A percentile compares a stretch with the other conserved stretches of the same genome.
Conservation (phyloP, 2,888 invertebrate genomes). For the Epistrophe grossulariae region DNA sequence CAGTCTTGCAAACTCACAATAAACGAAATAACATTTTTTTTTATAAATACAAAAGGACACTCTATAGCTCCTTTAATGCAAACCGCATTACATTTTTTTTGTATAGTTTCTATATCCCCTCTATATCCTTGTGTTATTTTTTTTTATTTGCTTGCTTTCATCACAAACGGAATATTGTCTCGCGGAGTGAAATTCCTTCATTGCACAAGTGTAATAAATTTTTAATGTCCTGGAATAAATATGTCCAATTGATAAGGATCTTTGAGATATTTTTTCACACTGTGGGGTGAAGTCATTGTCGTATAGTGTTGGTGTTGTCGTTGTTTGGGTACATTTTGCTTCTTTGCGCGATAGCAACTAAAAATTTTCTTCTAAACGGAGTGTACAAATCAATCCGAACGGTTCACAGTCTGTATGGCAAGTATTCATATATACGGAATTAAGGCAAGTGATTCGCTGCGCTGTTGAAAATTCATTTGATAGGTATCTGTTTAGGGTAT, state of each 20-base stretch:
- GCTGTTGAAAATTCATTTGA: no score
- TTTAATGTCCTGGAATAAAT: slow-evolving; percentile 75
- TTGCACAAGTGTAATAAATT: slow-evolving; percentile 73
- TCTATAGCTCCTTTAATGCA: neutral
- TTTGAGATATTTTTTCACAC: slow-evolving; percentile 65
- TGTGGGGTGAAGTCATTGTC: slow-evolving; percentile 60
- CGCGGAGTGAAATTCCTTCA: slow-evolving; percentile 49
- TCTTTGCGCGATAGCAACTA: slow-evolving; percentile 41
- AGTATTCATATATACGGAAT: neutral
- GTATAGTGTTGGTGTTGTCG: slow-evolving; percentile 11
- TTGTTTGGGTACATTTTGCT: slow-evolving; percentile 27
- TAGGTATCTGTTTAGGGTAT: no score
- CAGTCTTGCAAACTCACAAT: slow-evolving; percentile 18
- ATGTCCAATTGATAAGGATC: slow-evolving; percentile 75
- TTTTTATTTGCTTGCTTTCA: neutral
- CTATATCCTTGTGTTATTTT: neutral
- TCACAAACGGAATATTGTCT: slow-evolving; percentile 5
- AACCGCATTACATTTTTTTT: neutral
- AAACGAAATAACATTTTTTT: slow-evolving; percentile 2
- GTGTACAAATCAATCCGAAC: slow-evolving; percentile 36
- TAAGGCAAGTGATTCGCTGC: no score
- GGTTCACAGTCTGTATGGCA: slow-evolving; percentile 34
- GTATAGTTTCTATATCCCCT: neutral
- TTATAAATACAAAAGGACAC: slow-evolving; percentile 17
- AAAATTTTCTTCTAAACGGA: slow-evolving; percentile 38